These are phyloP conservation scores for Arrhamphus sclerolepis DNA, from an alignment of 2,797 vertebrate genomes.

Conservation along the genomic window DNA sequence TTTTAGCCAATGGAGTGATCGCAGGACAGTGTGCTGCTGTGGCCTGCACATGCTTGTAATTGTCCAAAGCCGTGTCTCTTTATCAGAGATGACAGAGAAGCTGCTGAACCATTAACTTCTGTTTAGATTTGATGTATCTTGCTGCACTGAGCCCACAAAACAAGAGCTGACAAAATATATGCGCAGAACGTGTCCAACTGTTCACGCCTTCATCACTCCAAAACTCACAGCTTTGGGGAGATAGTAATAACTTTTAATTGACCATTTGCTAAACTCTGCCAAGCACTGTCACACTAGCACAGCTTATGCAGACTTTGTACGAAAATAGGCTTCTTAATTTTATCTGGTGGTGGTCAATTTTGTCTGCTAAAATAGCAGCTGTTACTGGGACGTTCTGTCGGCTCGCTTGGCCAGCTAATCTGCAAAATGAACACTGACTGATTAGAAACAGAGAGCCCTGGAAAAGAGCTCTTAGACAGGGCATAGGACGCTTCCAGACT, in stretches of 20 bases:
- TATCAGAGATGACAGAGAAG: constrained; percentile 11
- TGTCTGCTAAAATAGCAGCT: neutral
- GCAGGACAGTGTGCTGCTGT: constrained; percentile 22
- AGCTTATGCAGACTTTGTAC: neutral
- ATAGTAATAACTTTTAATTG: neutral
- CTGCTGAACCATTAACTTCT: constrained; percentile 12
- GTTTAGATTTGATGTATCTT: constrained; percentile 14
- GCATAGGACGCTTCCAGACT: too few species aligned
- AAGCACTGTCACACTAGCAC: too few species aligned
- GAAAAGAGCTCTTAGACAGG: too few species aligned
- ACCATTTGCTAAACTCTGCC: constrained; percentile 17
- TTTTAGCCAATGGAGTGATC: neutral
- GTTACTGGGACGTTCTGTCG: too few species aligned
- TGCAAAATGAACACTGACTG: too few species aligned
- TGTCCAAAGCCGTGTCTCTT: constrained; percentile 34
- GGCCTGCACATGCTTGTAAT: constrained; percentile 52
- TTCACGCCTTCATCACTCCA: neutral
- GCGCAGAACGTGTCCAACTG: constrained; percentile 20
- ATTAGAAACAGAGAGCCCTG: too few species aligned
- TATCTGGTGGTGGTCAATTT: neutral
- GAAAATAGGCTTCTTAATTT: neutral
- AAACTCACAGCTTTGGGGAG: constrained; percentile 12
- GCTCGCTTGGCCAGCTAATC: too few species aligned
- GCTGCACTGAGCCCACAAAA: constrained; percentile 15
- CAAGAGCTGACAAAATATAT: constrained; percentile 24